Conservation (phyloP, 2,888 invertebrate genomes). For the Pomacea canaliculata region DNA sequence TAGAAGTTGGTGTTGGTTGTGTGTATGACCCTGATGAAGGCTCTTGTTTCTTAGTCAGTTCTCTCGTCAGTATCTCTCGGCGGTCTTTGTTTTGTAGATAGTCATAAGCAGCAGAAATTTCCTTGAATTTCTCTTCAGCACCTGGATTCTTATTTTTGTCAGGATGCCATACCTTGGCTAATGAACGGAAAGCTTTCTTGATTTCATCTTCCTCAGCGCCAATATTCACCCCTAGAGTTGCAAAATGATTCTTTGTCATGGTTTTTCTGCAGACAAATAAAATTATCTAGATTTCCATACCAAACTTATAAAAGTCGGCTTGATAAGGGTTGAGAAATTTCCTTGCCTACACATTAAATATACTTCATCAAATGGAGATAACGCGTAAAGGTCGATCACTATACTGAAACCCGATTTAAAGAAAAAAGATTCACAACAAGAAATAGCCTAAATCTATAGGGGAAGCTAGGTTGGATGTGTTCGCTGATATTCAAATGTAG, state of each 20-base stretch:
- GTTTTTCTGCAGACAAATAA: not conserved
- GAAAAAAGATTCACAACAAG: too few species aligned
- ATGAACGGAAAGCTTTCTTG: slow-evolving; percentile 60
- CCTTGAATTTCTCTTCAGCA: slow-evolving; percentile 66
- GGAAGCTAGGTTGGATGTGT: too few species aligned
- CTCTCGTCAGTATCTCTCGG: slow-evolving; percentile 51
- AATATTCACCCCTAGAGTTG: slow-evolving; percentile 52
- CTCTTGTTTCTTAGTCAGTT: slow-evolving; percentile 36
- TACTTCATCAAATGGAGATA: too few species aligned
- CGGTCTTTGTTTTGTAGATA: slow-evolving; percentile 54
- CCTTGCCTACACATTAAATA: too few species aligned
- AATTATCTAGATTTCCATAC: too few species aligned
- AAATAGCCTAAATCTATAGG: too few species aligned
- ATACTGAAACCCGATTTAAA: too few species aligned
- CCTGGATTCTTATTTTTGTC: slow-evolving; percentile 62
- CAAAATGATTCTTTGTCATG: slow-evolving; percentile 55
- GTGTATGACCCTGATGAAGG: not conserved
- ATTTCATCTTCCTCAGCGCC: slow-evolving; percentile 61
- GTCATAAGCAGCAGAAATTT: slow-evolving; percentile 63
- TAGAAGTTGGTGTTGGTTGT: not conserved
- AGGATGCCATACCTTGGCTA: slow-evolving; percentile 65
- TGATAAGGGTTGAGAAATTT: too few species aligned
- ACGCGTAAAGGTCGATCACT: too few species aligned
- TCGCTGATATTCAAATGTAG: too few species aligned
- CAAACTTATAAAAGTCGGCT: too few species aligned